A percentile compares a stretch with the other conserved stretches of the same genome.
phyloP scores from a whole-genome alignment of 1,140 invertebrate species.

The Trichonephila clavipes region DNA sequence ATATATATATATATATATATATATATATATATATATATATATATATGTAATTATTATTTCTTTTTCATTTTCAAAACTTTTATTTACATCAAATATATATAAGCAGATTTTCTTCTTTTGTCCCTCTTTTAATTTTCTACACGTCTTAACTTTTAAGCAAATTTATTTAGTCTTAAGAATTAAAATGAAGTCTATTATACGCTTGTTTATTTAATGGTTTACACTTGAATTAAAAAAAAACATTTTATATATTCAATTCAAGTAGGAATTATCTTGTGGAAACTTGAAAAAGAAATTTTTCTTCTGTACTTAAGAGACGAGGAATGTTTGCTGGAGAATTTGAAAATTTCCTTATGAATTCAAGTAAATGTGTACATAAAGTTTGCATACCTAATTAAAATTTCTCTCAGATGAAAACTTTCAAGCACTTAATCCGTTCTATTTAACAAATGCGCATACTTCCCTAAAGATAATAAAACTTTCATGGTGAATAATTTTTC shows the following conservation, averaged over 20 bases:
- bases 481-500: background rate
- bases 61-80: no score
- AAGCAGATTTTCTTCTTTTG: no score
- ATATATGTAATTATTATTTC: no score
- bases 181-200: background rate
- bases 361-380: background rate
- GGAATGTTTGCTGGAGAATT: background rate
- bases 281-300: background rate
- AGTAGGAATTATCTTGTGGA: background rate
- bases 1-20: no score
- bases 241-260: background rate
- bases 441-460: slow-evolving; percentile 27
- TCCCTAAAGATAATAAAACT: slow-evolving; percentile 39
- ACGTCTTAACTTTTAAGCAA: background rate
- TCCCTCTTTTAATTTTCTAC: no score
- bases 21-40: no score
- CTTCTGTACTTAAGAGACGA: background rate
- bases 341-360: slow-evolving; percentile 12
- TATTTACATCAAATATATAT: no score
- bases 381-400: slow-evolving; percentile 44
- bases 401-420: slow-evolving; percentile 14
- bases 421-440: slow-evolving; percentile 1
- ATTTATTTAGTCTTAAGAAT: background rate
- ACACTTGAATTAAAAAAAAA: background rate
- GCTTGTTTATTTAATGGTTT: background rate